Conservation (phyloP, 1,140 invertebrate species). For the Camponotus floridanus region DNA sequence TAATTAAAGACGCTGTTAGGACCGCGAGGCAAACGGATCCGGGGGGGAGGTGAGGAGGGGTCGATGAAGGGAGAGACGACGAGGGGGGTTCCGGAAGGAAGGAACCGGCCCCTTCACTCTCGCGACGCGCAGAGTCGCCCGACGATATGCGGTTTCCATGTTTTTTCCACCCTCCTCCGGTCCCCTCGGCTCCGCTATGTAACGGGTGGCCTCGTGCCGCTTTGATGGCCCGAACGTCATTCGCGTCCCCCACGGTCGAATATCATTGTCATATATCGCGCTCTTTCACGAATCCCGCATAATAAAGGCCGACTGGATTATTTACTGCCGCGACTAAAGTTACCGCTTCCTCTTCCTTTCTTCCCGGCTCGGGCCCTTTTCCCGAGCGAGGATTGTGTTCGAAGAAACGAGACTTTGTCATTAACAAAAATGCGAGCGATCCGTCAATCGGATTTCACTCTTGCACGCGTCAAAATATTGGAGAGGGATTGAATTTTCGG, state of each 20-base stretch:
- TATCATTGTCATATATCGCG: slow-evolving; percentile 79
- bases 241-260: slow-evolving; percentile 74
- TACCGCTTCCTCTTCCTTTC: slow-evolving; percentile 26
- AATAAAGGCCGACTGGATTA: slow-evolving; percentile 75
- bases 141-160: slow-evolving; percentile 85
- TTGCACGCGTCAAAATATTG: slow-evolving; percentile 6
- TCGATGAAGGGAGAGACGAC: slow-evolving; percentile 70
- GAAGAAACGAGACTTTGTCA: slow-evolving; percentile 28
- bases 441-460: not conserved
- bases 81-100: slow-evolving; percentile 82
- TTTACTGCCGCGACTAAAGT: slow-evolving; percentile 71
- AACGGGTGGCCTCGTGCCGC: slow-evolving; percentile 83
- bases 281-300: slow-evolving; percentile 72
- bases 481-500: not conserved
- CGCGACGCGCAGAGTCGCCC: slow-evolving; percentile 72
- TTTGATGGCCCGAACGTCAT: slow-evolving; percentile 82
- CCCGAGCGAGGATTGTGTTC: not conserved
- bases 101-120: slow-evolving; percentile 75
- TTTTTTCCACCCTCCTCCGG: slow-evolving; percentile 82
- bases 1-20: slow-evolving; percentile 82
- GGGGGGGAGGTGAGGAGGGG: slow-evolving; percentile 45
- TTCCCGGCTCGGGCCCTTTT: not conserved
- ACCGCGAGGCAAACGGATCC: slow-evolving; percentile 61
- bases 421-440: slow-evolving; percentile 18
- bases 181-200: slow-evolving; percentile 74